phyloP scores from a whole-genome alignment of 2,113 vertebrate species.

The Micronisus gabar region DNA sequence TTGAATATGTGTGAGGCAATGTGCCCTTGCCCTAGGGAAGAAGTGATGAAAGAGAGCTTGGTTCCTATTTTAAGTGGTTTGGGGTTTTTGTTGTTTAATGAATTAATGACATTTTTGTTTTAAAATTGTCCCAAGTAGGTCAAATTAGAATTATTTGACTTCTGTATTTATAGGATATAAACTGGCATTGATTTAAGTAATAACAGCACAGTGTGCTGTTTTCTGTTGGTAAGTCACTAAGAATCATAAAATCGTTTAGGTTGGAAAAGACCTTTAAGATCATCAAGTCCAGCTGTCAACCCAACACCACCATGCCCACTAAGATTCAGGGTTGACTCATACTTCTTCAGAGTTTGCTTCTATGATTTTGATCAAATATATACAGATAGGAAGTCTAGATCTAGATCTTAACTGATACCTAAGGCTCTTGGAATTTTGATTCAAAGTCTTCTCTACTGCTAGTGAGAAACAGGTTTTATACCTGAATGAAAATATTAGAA shows the following conservation, averaged over 20 bases:
- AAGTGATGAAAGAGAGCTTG: background rate
- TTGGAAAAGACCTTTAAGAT: too few relatives aligned
- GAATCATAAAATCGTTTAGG: too few relatives aligned
- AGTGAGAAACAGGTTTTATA: background rate
- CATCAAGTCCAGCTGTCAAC: too few relatives aligned
- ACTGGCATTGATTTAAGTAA: background rate
- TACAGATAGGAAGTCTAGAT: background rate
- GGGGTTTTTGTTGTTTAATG: background rate
- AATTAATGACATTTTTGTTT: background rate
- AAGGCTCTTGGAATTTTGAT: background rate
- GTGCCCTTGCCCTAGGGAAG: background rate
- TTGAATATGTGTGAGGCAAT: background rate
- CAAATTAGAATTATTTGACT: background rate
- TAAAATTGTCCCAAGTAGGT: background rate
- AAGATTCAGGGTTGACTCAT: background rate
- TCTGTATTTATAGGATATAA: background rate
- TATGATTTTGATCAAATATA: background rate
- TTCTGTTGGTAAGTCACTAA: background rate
- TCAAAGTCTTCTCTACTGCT: background rate
- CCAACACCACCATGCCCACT: too few relatives aligned
- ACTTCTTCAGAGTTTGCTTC: background rate
- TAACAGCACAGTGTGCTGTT: background rate
- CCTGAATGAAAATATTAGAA: background rate
- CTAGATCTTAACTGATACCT: background rate
- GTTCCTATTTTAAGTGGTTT: background rate